Percentiles rank a stretch among this genome's conserved stretches.
Conservation (phyloP, 2,113 vertebrate genomes). For the Hippopotamus amphibius region DNA sequence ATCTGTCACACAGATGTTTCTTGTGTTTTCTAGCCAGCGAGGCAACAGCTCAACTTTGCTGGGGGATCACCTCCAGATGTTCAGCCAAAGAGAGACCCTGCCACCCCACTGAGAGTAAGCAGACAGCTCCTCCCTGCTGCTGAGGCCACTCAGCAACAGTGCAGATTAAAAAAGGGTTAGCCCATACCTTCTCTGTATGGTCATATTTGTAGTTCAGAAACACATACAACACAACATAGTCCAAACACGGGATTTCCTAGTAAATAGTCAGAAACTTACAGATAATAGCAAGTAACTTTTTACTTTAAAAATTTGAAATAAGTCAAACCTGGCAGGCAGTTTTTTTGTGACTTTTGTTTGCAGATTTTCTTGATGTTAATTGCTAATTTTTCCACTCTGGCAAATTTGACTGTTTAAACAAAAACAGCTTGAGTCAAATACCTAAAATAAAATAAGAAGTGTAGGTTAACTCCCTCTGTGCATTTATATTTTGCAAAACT, state of each 20-base stretch:
- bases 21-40: conserved; percentile 81
- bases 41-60: conserved; percentile 74
- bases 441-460: conserved; percentile 45
- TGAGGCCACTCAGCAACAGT: conserved; percentile 51
- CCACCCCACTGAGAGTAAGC: conserved; percentile 69
- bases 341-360: conserved; percentile 59
- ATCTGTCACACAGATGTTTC: conserved; percentile 88
- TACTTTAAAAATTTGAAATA: conserved; percentile 39
- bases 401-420: conserved; percentile 59
- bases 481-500: not conserved
- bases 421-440: conserved; percentile 64
- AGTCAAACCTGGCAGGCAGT: conserved; percentile 47
- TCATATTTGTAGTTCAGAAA: conserved; percentile 53
- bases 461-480: not conserved
- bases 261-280: not conserved
- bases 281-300: not conserved
- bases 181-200: conserved; percentile 19
- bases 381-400: conserved; percentile 68
- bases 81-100: conserved; percentile 59
- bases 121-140: conserved; percentile 43
- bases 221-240: not conserved
- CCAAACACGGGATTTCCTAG: not conserved
- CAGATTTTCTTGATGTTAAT: conserved; percentile 55
- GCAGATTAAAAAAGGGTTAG: conserved; percentile 31
- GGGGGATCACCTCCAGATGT: conserved; percentile 80